These are phyloP conservation scores for Coelopa pilipes DNA, from an alignment of 2,888 invertebrate species.

Conservation along the genomic window DNA sequence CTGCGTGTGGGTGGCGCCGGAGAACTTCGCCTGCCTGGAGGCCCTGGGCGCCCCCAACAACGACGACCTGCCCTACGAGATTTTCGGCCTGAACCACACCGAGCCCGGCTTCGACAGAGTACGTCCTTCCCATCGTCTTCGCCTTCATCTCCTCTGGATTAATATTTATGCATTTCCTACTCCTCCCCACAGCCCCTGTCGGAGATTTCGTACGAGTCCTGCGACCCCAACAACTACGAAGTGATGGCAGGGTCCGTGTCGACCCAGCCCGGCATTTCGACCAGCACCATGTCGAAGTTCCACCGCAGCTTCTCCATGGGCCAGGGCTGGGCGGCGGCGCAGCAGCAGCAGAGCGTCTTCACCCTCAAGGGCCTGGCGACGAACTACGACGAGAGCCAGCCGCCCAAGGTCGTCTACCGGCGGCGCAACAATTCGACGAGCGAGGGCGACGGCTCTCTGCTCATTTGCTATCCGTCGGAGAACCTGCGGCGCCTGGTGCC, in stretches of 20 bases:
- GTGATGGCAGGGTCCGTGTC: slow-evolving; percentile 56
- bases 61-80: slow-evolving; percentile 66
- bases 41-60: slow-evolving; percentile 61
- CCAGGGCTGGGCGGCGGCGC: slow-evolving; percentile 68
- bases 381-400: slow-evolving; percentile 49
- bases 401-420: slow-evolving; percentile 68
- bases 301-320: slow-evolving; percentile 92
- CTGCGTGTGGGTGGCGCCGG: slow-evolving; percentile 65
- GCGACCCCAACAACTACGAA: slow-evolving; percentile 64
- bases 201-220: slow-evolving; percentile 66
- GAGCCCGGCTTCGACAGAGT: slow-evolving; percentile 66
- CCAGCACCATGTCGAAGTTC: slow-evolving; percentile 68
- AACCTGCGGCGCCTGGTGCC: slow-evolving; percentile 84
- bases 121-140: slow-evolving; percentile 43
- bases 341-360: slow-evolving; percentile 51
- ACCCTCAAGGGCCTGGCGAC: slow-evolving; percentile 38
- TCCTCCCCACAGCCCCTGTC: slow-evolving; percentile 59
- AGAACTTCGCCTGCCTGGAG: slow-evolving; percentile 66
- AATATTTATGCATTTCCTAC: background rate
- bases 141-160: too few species aligned
- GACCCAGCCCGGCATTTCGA: slow-evolving; percentile 44
- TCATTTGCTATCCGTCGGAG: slow-evolving; percentile 89
- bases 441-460: slow-evolving; percentile 68
- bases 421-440: slow-evolving; percentile 79
- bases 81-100: slow-evolving; percentile 61